These are phyloP conservation scores for Potamilus streckersoni DNA, from an alignment of 1,140 invertebrate genomes.

Conservation along the genomic window DNA sequence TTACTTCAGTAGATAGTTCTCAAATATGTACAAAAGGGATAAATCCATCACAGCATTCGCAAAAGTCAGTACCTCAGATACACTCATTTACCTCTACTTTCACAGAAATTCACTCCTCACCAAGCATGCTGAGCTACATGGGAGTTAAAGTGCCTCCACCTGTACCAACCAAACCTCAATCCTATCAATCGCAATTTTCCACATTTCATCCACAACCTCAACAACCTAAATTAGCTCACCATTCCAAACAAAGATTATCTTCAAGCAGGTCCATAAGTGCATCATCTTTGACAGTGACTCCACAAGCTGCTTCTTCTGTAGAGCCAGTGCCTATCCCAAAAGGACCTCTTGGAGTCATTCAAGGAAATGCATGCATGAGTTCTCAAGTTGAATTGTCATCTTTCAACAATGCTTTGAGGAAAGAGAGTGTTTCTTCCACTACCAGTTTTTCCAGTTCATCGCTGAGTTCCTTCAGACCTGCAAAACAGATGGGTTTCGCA, in stretches of 20 bases:
- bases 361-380: no score
- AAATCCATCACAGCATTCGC: no score
- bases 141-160: constrained; percentile 34
- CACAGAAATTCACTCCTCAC: no score
- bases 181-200: constrained; percentile 13
- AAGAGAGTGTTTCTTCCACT: constrained; percentile 27
- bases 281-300: background rate
- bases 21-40: background rate
- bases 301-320: constrained; percentile 8
- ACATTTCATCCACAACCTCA: constrained; percentile 31
- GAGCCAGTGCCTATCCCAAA: background rate
- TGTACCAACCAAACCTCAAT: constrained; percentile 35
- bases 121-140: no score
- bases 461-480: constrained; percentile 41
- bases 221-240: constrained; percentile 20
- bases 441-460: constrained; percentile 30
- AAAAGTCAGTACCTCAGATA: no score
- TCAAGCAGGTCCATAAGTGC: background rate
- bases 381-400: constrained; percentile 15
- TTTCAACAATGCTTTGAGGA: constrained; percentile 7
- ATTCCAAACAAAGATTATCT: constrained; percentile 10
- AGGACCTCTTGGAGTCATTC: background rate
- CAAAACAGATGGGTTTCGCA: constrained; percentile 15
- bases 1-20: background rate
- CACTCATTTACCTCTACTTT: no score